Conservation (phyloP, 2,797 vertebrate genomes). For the Falco columbarius region DNA sequence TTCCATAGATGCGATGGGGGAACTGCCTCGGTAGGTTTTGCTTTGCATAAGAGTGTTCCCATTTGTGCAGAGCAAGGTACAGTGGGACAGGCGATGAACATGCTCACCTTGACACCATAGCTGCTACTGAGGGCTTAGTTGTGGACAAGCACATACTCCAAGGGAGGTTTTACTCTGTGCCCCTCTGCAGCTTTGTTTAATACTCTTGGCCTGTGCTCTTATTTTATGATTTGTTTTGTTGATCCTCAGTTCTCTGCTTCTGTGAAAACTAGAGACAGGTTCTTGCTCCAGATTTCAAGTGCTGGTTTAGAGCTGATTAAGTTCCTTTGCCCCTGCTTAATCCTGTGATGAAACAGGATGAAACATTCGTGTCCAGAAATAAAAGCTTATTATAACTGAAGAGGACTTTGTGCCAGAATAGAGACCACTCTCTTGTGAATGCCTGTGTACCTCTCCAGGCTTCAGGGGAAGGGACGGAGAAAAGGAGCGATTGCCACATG, state of each 20-base stretch:
- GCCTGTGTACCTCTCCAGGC: accelerated
- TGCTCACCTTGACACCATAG: accelerated
- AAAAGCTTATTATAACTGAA: not conserved
- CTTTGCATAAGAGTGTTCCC: accelerated
- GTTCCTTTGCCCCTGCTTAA: not conserved
- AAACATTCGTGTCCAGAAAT: not conserved
- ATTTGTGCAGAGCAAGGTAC: not conserved
- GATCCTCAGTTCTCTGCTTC: not conserved
- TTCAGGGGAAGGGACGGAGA: not conserved
- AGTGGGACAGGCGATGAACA: accelerated
- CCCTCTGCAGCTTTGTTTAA: not conserved
- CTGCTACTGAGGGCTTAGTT: not conserved
- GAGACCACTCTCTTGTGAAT: not conserved
- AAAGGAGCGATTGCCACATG: accelerated
- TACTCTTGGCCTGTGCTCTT: not conserved
- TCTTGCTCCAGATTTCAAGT: not conserved
- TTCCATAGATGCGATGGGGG: accelerated
- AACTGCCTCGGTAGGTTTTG: not conserved
- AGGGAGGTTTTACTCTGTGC: accelerated
- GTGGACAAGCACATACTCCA: not conserved
- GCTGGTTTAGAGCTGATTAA: not conserved
- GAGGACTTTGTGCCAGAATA: not conserved
- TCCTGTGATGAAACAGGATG: not conserved
- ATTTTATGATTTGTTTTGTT: not conserved
- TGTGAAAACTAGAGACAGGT: not conserved